phyloP scores from a whole-genome alignment of 1,140 invertebrate species.

The Drosophila ironensis region DNA sequence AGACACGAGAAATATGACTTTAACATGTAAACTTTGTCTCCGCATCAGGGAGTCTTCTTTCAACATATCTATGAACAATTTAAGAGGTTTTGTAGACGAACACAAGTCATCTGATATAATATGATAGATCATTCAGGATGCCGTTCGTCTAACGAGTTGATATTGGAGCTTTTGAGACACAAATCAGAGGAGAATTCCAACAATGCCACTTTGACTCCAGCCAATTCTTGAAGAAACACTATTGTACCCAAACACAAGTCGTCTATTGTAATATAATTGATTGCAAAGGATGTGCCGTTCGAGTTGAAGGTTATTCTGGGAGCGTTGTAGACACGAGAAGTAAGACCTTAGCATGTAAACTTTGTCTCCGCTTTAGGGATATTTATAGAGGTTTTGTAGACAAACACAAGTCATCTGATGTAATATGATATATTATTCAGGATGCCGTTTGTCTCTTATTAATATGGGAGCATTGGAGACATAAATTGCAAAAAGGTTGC shows the following conservation, averaged over 20 bases:
- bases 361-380: background rate
- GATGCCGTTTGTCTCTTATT: slow-evolving; percentile 50
- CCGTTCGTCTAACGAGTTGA: slow-evolving; percentile 24
- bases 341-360: background rate
- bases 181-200: background rate
- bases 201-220: slow-evolving; percentile 46
- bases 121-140: slow-evolving; percentile 25
- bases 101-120: slow-evolving; percentile 41
- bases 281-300: slow-evolving; percentile 1
- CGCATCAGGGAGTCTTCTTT: too few relatives aligned
- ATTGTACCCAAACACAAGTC: slow-evolving; percentile 18
- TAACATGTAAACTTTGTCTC: slow-evolving; percentile 56
- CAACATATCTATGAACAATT: background rate
- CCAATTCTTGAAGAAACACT: background rate
- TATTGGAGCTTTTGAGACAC: slow-evolving; percentile 47
- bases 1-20: slow-evolving; percentile 38
- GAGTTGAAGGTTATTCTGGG: background rate
- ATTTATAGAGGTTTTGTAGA: slow-evolving; percentile 3
- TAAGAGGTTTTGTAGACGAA: slow-evolving; percentile 13
- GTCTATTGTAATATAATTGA: slow-evolving; percentile 5
- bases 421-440: slow-evolving; percentile 46
- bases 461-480: slow-evolving; percentile 56
- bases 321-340: background rate
- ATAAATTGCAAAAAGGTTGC: slow-evolving; percentile 2
- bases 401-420: slow-evolving; percentile 53